Base-by-base conservation (phyloP, 1,140 invertebrate species). In the Harpegnathos saltator region DNA sequence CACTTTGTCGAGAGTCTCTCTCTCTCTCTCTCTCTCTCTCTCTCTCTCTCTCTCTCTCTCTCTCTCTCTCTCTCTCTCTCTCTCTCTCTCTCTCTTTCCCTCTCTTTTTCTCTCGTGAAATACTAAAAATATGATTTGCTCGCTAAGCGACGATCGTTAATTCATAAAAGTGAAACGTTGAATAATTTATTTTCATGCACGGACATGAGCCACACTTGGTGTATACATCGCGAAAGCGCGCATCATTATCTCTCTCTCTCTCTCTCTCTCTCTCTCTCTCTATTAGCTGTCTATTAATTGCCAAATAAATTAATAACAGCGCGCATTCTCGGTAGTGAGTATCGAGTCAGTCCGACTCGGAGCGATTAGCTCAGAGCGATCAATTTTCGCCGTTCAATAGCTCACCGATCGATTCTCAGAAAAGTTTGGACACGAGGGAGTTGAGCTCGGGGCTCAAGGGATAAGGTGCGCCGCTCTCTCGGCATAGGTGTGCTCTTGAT, bases 301-400 rank as follows among this genome's bases (percentile, higher is more conserved):
- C n/a, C 12, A 7, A 69, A 78, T 68, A 54, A 77, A 65, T 77
- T 44, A 69, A 44, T 69, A 58, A 69, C 29, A 54, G 44, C 3
- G 5, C 15, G 38, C 68, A 44, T n/a, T 22, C 17, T 33, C 9
- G 33, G 17, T 44, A 11, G 33, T 29, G 38, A 44, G 3, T 52
- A 29, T 15, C 19, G 5, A 58, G 68, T 44, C 54, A 44, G 22
- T 3, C 9, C 15, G 17, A 26, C 22, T 19, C 3, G 15, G 63
- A 44, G 26, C 26, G 22, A 69, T 58, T n/a, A 78, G n/a, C 26
- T 38, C 3, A n/a, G 24, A 19, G 22, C 56, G 22, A n/a, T 52
- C 19, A 54, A 69, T 71, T 58, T 44, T 78, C 17, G 1, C 5
- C n/a, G n/a, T 29, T 58, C 56, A 58, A 22, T 58, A 69, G 33